These are phyloP conservation scores for Oxycera nigricornis DNA, from an alignment of 2,888 invertebrate genomes.

Conservation along the genomic window DNA sequence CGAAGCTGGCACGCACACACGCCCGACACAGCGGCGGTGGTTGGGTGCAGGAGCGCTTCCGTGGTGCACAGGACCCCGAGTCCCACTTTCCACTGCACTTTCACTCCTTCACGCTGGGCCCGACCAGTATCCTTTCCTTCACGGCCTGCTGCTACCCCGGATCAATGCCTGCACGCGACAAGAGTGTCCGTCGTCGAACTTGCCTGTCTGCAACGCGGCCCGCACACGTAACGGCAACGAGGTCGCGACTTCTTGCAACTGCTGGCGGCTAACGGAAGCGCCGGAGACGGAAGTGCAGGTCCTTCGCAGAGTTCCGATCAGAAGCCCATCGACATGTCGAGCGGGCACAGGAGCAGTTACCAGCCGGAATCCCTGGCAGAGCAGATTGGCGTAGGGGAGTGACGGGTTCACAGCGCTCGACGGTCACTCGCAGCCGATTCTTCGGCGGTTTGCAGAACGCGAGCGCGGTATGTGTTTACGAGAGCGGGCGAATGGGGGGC, in stretches of 20 bases:
- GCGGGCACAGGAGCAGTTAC: background rate
- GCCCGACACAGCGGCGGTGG: background rate
- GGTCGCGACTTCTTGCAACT: background rate
- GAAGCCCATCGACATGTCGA: slow-evolving; percentile 1
- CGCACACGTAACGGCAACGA: background rate
- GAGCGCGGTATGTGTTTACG: background rate
- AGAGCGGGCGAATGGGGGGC: slow-evolving; percentile 12
- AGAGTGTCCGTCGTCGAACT: no score
- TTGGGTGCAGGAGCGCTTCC: background rate
- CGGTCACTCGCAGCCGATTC: background rate
- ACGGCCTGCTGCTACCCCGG: no score
- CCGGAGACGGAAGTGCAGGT: slow-evolving; percentile 6
- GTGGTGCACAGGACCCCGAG: background rate
- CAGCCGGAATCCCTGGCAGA: slow-evolving; percentile 7
- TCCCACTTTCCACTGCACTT: slow-evolving; percentile 13
- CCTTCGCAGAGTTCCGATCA: slow-evolving; percentile 13
- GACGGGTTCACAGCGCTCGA: background rate
- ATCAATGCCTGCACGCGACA: no score
- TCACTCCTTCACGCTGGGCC: background rate
- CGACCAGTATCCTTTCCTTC: no score
- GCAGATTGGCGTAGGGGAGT: slow-evolving; percentile 17
- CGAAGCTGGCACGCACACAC: background rate
- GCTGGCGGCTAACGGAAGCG: no score
- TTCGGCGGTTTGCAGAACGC: background rate
- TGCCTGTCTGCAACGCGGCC: no score